These are phyloP conservation scores for Drosophila miranda DNA, from an alignment of 1,140 invertebrate genomes.

Conservation along the genomic window DNA sequence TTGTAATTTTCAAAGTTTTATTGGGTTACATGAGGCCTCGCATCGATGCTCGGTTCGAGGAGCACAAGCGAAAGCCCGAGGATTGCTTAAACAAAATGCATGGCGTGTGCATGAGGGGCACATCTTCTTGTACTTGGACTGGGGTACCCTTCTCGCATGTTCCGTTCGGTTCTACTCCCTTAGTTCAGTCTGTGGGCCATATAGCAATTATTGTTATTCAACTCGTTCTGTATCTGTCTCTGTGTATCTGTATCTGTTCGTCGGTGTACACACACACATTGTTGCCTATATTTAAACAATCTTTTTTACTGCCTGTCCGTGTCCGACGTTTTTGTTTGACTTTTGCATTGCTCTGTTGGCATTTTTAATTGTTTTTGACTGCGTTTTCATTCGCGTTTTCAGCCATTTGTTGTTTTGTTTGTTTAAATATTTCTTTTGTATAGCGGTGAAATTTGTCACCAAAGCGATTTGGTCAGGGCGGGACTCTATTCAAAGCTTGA, in stretches of 20 bases:
- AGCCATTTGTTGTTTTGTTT: slow-evolving; percentile 27
- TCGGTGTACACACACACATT: slow-evolving; percentile 13
- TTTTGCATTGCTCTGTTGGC: slow-evolving; percentile 72
- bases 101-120: too few relatives aligned
- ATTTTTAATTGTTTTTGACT: slow-evolving; percentile 71
- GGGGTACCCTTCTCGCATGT: too few relatives aligned
- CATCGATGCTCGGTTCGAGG: too few relatives aligned
- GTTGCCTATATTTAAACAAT: slow-evolving; percentile 37
- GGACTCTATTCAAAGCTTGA: slow-evolving; percentile 26
- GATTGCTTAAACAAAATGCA: too few relatives aligned
- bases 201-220: slow-evolving; percentile 42
- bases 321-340: slow-evolving; percentile 60
- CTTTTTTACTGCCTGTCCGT: slow-evolving; percentile 19
- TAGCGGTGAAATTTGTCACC: slow-evolving; percentile 50
- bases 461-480: slow-evolving; percentile 23
- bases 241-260: background rate
- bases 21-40: too few relatives aligned
- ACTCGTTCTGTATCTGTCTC: slow-evolving; percentile 23
- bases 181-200: slow-evolving; percentile 17
- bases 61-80: too few relatives aligned
- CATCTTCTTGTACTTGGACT: too few relatives aligned
- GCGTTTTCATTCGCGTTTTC: slow-evolving; percentile 38
- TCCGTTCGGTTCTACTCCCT: slow-evolving; percentile 31
- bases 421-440: slow-evolving; percentile 51
- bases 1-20: too few relatives aligned